Conservation (phyloP, 2,888 invertebrate species). For the Cheilosia impressa region DNA sequence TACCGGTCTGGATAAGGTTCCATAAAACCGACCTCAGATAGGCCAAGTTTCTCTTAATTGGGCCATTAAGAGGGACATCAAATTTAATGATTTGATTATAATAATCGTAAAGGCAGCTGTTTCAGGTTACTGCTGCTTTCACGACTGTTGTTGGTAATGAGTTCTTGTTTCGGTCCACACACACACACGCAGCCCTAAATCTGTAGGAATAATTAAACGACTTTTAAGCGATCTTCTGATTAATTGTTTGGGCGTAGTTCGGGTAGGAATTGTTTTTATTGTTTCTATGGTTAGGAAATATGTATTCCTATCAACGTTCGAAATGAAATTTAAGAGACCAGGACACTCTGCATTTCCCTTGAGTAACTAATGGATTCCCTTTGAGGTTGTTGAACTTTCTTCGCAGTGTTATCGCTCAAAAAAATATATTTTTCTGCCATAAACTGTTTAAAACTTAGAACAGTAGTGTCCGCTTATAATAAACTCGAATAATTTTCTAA, state of each 20-base stretch:
- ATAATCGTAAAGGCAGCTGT: conserved; percentile 23
- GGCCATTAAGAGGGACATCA: conserved; percentile 41
- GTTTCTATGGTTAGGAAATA: too few species aligned
- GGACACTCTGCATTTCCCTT: too few species aligned
- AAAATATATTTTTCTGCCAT: too few species aligned
- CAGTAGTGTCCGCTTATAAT: too few species aligned
- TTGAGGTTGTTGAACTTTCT: too few species aligned
- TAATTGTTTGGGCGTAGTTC: neutral
- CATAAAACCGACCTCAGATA: conserved; percentile 7
- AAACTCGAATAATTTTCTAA: too few species aligned
- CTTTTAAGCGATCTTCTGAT: neutral
- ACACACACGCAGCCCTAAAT: neutral
- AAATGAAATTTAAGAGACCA: too few species aligned
- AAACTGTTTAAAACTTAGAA: too few species aligned
- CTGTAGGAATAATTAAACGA: neutral
- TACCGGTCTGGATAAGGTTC: neutral
- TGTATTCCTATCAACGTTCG: too few species aligned
- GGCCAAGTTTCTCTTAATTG: conserved; percentile 26
- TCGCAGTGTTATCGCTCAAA: too few species aligned
- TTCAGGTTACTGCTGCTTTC: neutral
- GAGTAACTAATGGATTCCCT: too few species aligned
- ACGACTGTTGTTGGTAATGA: neutral
- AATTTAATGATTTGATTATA: conserved; percentile 52
- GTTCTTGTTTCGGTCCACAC: neutral
- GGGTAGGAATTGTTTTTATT: too few species aligned